Evolutionary conservation across 1,140 invertebrate species (phyloP).

Genomic region (Drosophila fuyamai): DNA sequence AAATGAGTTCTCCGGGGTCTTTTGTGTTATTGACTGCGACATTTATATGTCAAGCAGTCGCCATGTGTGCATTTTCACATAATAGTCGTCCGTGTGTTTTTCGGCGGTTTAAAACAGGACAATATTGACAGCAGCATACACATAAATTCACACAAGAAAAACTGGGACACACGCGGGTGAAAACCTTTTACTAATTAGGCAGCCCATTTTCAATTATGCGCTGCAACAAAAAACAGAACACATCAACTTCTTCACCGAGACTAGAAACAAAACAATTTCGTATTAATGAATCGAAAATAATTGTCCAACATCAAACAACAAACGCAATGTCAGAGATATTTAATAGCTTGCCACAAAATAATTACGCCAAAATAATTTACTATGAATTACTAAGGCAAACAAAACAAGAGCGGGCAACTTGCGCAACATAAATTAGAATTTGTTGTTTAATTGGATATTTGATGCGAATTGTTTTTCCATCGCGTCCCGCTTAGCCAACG

Average conservation of each 20-base stretch:
- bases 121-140: slow-evolving; percentile 40
- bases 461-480: slow-evolving; percentile 54
- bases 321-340: slow-evolving; percentile 32
- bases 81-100: slow-evolving; percentile 51
- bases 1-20: slow-evolving; percentile 36
- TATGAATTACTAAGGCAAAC: slow-evolving; percentile 52
- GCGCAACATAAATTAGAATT: slow-evolving; percentile 75
- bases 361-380: slow-evolving; percentile 74
- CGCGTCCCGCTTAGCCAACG: slow-evolving; percentile 10
- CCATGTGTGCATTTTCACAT: slow-evolving; percentile 77
- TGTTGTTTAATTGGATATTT: slow-evolving; percentile 80
- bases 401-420: slow-evolving; percentile 26
- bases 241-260: slow-evolving; percentile 10
- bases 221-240: slow-evolving; percentile 16
- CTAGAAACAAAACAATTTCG: slow-evolving; percentile 25
- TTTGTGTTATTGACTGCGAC: slow-evolving; percentile 73
- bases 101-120: slow-evolving; percentile 62
- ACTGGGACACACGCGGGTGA: slow-evolving; percentile 39
- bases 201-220: slow-evolving; percentile 68
- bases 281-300: slow-evolving; percentile 56
- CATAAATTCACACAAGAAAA: slow-evolving; percentile 22
- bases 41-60: slow-evolving; percentile 64
- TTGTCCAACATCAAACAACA: slow-evolving; percentile 28
- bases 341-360: slow-evolving; percentile 59
- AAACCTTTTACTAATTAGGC: slow-evolving; percentile 70